Base-by-base conservation (phyloP, 2,113 vertebrate species). In the Prunella fulvescens region DNA sequence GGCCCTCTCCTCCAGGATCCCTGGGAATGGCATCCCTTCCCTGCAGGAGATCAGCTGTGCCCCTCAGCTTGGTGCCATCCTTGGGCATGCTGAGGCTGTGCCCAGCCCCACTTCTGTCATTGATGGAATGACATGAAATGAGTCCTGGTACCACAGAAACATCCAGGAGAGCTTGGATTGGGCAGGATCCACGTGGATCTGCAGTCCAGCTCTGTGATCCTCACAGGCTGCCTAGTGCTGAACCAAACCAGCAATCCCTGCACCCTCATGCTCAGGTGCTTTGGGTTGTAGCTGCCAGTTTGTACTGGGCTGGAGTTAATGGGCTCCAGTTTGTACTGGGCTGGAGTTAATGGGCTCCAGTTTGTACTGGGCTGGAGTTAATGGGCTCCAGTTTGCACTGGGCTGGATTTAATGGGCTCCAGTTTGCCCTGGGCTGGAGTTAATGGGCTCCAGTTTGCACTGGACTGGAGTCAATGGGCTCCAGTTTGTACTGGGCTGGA, bases 1-100 rank as follows among this genome's bases (percentile, higher is more conserved):
- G 23, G 9, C 20, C 13, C 0, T 0, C 19, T 66, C 12, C 56
- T 92, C 17, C 10, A 22, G 3, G n/a, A 10, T 53, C 70, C 35
- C 61, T 61, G n/a, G 61, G 61, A 35, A 10, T 12, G 3, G 2
- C 56, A 23, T 54, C 31, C 24, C 9, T 23, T 61, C 58, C 74
- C 51, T 76, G 35, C 14, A 2, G 54, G 1, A 6, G 9, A 3
- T 23, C 31, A 18, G 14, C 35, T 35, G 35, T 47, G 42, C 39
- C 70, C 28, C 56, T 56, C 61, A 47, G 57, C 51, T 10, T 19
- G 39, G 39, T 62, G 67, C 73, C 67, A 25, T 2, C 16, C 33
- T 14, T 20, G 25, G 7, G 8, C 33, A 6, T 17, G 16, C 50
- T n/a, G 58, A 19, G 57, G 19, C 37, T 42, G 47, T 22, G 0